Percentiles rank a stretch among this genome's conserved stretches.
These are phyloP conservation scores for Melozone crissalis DNA, from an alignment of 2,113 vertebrate genomes.

Conservation along the genomic window DNA sequence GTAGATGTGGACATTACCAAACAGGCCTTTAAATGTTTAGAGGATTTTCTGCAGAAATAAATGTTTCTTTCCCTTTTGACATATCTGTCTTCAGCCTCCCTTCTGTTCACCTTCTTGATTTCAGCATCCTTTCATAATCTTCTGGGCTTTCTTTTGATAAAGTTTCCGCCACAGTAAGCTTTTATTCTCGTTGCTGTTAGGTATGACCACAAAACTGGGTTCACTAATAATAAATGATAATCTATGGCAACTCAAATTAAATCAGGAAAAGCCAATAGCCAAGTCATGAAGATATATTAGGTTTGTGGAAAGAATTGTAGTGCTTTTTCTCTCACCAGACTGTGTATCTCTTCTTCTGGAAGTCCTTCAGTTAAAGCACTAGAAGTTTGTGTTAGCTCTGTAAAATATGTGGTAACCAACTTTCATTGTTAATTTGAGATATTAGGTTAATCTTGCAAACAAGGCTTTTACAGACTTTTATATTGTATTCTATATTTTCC, in stretches of 20 bases:
- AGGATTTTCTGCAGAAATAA: background rate
- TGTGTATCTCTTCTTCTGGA: background rate
- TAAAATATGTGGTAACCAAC: background rate
- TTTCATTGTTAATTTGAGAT: background rate
- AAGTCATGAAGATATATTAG: background rate
- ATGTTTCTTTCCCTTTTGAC: background rate
- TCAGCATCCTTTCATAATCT: background rate
- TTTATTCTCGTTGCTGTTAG: background rate
- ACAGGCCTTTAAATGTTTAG: background rate
- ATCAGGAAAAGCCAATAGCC: background rate
- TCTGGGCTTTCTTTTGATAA: background rate
- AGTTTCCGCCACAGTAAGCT: background rate
- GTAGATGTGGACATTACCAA: background rate
- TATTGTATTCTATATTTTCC: background rate
- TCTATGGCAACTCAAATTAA: background rate
- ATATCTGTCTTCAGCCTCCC: background rate
- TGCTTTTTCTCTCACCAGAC: background rate
- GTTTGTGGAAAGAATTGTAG: background rate
- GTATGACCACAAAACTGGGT: background rate
- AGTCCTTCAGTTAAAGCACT: background rate
- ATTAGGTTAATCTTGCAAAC: background rate
- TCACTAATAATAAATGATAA: background rate
- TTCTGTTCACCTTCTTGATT: background rate
- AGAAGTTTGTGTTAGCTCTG: background rate
- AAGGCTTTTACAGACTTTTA: background rate